Conservation (phyloP, 2,888 invertebrate genomes). For the Ganaspis brasiliensis region DNA sequence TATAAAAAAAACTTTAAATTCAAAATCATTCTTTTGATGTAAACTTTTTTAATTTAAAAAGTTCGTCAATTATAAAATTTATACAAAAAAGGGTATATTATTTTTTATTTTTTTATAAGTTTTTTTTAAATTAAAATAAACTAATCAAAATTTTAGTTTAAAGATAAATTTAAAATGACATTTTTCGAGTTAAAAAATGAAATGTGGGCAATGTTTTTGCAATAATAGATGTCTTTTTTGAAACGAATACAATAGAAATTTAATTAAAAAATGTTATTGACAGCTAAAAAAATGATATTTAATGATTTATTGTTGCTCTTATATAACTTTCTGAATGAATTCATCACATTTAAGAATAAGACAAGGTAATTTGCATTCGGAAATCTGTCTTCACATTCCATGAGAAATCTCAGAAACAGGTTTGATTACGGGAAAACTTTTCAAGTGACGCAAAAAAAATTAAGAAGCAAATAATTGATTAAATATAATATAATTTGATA, state of each 20-base stretch:
- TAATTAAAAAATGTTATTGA: background rate
- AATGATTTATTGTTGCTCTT: constrained; percentile 10
- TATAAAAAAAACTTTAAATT: too few species aligned
- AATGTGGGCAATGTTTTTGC: background rate
- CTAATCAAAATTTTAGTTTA: too few species aligned
- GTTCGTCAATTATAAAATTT: too few species aligned
- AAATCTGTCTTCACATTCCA: background rate
- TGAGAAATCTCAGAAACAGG: background rate
- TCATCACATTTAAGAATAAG: background rate
- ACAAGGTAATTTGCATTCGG: background rate
- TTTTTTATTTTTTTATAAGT: too few species aligned
- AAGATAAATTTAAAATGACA: too few species aligned
- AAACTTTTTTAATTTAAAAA: too few species aligned
- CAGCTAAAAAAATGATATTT: constrained; percentile 13
- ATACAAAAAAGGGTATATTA: too few species aligned
- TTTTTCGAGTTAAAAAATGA: too few species aligned
- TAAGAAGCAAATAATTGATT: background rate
- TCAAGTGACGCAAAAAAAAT: background rate
- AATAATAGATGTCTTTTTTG: background rate
- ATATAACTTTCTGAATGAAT: constrained; percentile 24
- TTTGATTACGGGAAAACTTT: background rate
- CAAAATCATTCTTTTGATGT: too few species aligned
- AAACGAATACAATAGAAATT: background rate
- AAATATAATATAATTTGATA: background rate
- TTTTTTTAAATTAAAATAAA: too few species aligned